Evolutionary conservation across 2,797 vertebrate genomes (phyloP).

Genomic region (Catamblyrhynchus diadema): DNA sequence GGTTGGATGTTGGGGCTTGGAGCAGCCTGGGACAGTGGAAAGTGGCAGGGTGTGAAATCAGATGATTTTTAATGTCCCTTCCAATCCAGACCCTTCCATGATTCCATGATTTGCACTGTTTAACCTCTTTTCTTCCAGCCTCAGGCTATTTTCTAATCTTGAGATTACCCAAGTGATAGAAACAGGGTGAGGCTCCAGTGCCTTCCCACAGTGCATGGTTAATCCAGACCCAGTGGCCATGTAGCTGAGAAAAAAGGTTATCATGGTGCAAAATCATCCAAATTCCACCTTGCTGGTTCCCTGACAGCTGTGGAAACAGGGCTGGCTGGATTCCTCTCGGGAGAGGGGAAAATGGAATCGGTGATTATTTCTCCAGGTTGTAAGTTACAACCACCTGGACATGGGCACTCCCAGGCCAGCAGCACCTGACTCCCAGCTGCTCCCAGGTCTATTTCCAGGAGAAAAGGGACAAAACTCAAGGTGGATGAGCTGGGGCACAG

Average conservation of each 20-base stretch:
- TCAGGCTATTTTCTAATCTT: not conserved
- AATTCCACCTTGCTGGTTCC: not conserved
- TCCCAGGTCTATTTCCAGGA: not conserved
- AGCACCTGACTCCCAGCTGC: accelerated
- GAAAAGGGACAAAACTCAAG: not conserved
- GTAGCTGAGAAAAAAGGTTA: not conserved
- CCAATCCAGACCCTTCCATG: not conserved
- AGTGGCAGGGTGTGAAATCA: not conserved
- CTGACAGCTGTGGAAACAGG: not conserved
- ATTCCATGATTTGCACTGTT: not conserved
- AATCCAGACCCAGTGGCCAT: accelerated
- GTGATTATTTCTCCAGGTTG: not conserved
- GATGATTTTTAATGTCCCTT: not conserved
- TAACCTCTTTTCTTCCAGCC: not conserved
- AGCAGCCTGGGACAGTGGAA: accelerated
- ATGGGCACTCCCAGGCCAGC: accelerated
- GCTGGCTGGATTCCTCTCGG: not conserved
- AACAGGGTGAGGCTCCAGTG: accelerated
- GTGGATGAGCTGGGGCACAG: not conserved
- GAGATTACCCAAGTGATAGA: not conserved
- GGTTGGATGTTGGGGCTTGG: accelerated
- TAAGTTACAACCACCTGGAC: not conserved
- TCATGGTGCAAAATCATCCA: accelerated
- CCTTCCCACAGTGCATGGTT: not conserved
- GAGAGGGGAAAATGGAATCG: not conserved